phyloP scores from a whole-genome alignment of 2,113 vertebrate species.

The Octodon degus region DNA sequence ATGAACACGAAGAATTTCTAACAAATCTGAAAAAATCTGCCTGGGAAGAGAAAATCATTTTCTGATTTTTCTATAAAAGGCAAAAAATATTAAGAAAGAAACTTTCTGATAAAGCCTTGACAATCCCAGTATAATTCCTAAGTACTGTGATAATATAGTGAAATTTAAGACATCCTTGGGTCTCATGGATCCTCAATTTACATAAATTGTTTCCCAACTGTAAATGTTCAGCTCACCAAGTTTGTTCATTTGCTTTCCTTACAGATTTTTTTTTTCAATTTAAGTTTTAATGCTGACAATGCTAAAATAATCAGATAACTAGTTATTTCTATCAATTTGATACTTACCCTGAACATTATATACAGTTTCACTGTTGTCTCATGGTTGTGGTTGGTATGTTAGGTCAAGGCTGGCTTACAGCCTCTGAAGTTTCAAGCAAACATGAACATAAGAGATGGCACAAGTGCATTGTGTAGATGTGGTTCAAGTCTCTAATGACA shows the following conservation, averaged over 20 bases:
- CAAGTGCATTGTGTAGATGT: not conserved
- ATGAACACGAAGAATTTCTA: not conserved
- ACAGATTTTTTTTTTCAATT: not conserved
- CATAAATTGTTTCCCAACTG: not conserved
- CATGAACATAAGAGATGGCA: not conserved
- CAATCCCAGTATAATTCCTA: not conserved
- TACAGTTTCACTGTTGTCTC: not conserved
- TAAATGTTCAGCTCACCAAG: not conserved
- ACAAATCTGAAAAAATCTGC: slow-evolving; percentile 9
- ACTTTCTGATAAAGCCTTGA: not conserved
- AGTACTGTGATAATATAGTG: not conserved
- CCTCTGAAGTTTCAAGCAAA: not conserved
- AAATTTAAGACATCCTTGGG: not conserved
- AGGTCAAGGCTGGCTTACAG: not conserved
- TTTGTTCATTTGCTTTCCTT: not conserved
- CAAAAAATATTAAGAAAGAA: slow-evolving; percentile 71
- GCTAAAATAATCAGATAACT: not conserved
- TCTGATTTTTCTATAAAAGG: slow-evolving; percentile 54
- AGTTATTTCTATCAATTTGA: not conserved
- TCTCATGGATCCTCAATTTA: not conserved
- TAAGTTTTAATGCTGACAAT: not conserved
- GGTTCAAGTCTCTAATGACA: not conserved
- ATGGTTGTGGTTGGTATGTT: not conserved
- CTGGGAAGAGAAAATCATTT: slow-evolving; percentile 79
- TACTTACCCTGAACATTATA: not conserved